Evolutionary conservation across 1,140 invertebrate species (phyloP), one percentile per base, ranked within the genome.

Genomic region (Nautilus pompilius): DNA sequence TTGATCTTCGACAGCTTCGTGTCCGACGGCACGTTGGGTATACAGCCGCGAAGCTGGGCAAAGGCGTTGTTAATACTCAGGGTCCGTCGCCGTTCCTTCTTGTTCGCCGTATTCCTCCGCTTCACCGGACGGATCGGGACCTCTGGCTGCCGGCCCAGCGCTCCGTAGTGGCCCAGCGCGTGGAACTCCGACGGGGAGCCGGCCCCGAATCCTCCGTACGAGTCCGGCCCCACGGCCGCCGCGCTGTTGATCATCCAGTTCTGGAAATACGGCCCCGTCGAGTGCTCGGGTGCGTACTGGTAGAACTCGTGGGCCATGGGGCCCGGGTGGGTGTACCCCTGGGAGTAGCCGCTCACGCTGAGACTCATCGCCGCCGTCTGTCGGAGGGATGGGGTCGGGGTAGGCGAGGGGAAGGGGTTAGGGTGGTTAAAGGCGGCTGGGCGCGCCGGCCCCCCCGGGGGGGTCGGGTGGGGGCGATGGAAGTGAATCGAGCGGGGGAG

Each of bases 61-160:
- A 97, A 98, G 0, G 95, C 95, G 63, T 90, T 94, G 83, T 98
- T 98, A 68, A 98, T 96, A 68, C 91, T 95, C 80, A 93, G 91
- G 0, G 95, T 98, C 60, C 87, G 75, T 72, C 94, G 83, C 45
- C 95, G 82, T 79, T 98, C 95, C 79, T 98, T 98, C 82, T 94
- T 95, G 80, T 98, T 98, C 30, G 94, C 77, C 3, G 76, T 77
- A 13, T 74, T 71, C 45, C 78, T 58, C 55, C 76, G 61, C 68
- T 80, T 80, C 29, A 78, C 63, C 60, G 70, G 72, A 2, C 76
- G 60, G 17, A 74, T 68, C 24, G 67, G 70, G 13, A 68, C 28
- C 68, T 28, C 63, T 64, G 60, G 70, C 59, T n/a, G n/a, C 32
- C 41, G 56, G n/a, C 26, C n/a, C 24, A 36, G 32, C n/a, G 24